Conservation (phyloP, 2,113 vertebrate genomes). For the Cavia porcellus region DNA sequence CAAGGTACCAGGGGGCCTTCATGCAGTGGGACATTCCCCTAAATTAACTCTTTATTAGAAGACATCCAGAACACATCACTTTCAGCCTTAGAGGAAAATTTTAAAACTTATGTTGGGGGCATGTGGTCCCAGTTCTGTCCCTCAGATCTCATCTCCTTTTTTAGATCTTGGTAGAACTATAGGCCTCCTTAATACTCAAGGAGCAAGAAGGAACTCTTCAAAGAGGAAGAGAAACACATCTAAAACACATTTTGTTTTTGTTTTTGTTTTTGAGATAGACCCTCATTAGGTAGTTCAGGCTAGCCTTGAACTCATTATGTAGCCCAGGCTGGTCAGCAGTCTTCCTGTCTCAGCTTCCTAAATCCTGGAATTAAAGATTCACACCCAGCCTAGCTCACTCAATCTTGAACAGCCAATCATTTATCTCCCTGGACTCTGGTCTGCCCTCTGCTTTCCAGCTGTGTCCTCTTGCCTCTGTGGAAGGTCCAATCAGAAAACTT, state of each 20-base stretch:
- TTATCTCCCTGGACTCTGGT: neutral
- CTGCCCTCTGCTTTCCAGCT: neutral
- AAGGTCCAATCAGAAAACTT: neutral
- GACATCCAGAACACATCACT: neutral
- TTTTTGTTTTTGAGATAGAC: neutral
- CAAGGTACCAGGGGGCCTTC: conserved; percentile 3
- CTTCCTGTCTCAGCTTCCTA: neutral
- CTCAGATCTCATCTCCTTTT: neutral
- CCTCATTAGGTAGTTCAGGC: neutral
- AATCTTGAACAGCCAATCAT: neutral
- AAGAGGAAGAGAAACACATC: neutral
- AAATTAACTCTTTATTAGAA: conserved; percentile 19
- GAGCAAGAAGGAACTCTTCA: neutral
- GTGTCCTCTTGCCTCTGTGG: neutral
- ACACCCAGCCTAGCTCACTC: too few relatives aligned
- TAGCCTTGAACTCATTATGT: neutral
- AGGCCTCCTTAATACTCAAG: neutral
- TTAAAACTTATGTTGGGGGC: neutral
- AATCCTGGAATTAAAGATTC: neutral
- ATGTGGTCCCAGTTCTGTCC: neutral
- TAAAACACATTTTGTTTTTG: too few relatives aligned
- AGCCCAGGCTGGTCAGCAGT: neutral
- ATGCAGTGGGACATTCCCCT: neutral
- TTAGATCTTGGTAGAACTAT: neutral
- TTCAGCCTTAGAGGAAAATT: neutral